Base-by-base conservation (phyloP, 2,888 invertebrate species). In the Gastracanthus pulcherrimus region DNA sequence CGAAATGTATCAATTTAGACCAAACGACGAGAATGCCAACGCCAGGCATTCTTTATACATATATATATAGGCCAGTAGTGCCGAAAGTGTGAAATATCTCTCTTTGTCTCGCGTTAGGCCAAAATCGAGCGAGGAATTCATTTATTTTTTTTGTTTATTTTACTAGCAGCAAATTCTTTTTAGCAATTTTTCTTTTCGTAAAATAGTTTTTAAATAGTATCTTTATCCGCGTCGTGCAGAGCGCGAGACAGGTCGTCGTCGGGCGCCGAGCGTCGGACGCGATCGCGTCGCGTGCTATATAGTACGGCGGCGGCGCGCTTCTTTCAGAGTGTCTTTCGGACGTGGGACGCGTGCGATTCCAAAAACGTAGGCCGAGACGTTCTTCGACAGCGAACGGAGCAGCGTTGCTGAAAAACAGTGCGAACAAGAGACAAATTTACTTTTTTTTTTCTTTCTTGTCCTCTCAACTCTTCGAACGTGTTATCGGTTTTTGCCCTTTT, bases 351-450 rank as follows among this genome's bases (percentile, higher is more conserved):
- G 81, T 81, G 81, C 82, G 81, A 83, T 84, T 84, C 80, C 79
- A 77, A 85, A 84, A 86, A 85, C 84, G 80, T 86, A 88, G 87
- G 85, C 85, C 87, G 82, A 84, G 83, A 85, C 83, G 84, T 82
- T 85, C 83, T 81, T 84, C 86, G 82, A 85, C 78, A 83, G 72
- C 82, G 62, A 36, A 74, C 82, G 77, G 77, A 80, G 80, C 79
- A 74, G 34, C 80, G 58, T 70, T 71, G 66, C 66, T 71, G 71
- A 82, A 38, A 76, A 74, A 31, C 9, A 4, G 55, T 31, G 67
- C 64, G 77, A 60, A 62, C 60, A 16, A 13, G 58, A 58, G 11
- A 55, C 69, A 38, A 58, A 51, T 3, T 51, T 38, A 31, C 16
- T 31, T 60, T 64, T 69, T 60, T 38, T 38, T 82, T 58, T 74